A percentile compares a stretch with the other conserved stretches of the same genome.
phyloP scores from a whole-genome alignment of 2,888 invertebrate genomes.

The Drosophila koepferae region DNA sequence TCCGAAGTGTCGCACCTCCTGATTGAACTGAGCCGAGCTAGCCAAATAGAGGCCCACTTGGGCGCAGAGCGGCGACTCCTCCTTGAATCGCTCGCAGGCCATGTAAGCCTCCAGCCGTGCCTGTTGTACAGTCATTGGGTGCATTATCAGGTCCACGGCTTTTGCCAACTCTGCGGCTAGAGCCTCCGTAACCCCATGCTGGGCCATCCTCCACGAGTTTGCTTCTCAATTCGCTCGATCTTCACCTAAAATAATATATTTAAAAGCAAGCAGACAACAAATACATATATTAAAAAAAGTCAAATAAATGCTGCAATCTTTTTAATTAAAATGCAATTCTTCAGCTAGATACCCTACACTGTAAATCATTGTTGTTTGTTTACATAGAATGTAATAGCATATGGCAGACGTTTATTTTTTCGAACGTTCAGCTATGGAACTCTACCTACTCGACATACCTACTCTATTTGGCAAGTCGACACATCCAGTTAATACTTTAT shows the following conservation, averaged over 20 bases:
- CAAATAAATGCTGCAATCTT: conserved; percentile 32
- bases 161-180: conserved; percentile 91
- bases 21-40: conserved; percentile 89
- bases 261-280: neutral
- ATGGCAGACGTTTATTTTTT: neutral
- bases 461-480: neutral
- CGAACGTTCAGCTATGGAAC: neutral
- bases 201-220: conserved; percentile 67
- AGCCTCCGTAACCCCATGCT: conserved; percentile 81
- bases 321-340: conserved; percentile 20
- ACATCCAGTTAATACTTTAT: neutral
- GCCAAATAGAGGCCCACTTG: conserved; percentile 93
- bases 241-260: neutral
- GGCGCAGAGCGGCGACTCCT: conserved; percentile 93
- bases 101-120: conserved; percentile 93
- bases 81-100: conserved; percentile 90
- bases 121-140: conserved; percentile 91
- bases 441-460: neutral
- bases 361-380: neutral
- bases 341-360: neutral
- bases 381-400: neutral
- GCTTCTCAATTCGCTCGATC: neutral
- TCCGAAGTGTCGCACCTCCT: conserved; percentile 95
- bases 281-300: neutral
- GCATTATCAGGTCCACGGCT: conserved; percentile 93